Base-by-base conservation (phyloP, 1,140 invertebrate species). In the Tyrophagus putrescentiae region DNA sequence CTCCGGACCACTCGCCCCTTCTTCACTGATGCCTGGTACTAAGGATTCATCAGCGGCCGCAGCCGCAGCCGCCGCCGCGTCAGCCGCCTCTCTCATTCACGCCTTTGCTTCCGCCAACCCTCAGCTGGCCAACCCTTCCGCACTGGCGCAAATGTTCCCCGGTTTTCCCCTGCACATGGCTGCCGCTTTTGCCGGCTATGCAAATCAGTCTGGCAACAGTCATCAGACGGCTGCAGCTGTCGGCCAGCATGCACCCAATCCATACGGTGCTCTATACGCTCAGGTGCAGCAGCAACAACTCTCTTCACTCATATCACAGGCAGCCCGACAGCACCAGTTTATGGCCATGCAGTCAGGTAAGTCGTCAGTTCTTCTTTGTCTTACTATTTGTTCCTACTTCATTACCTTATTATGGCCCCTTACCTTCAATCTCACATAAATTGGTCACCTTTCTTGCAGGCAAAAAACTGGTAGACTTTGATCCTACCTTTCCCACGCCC, bases 101-200 rank as follows among this genome's bases (percentile, higher is more conserved):
- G 52, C 52, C 18, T 27, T 54, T 27, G 52, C 52, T 27, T 9
- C 3, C 31, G 25, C 13, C 1, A 54, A 28, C 25, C 31, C 13
- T 27, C 13, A 16, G 3, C n/a, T 11, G 7, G 7, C 50, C 29
- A 53, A 7, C 6, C 18, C 50, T 6, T 6, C 50, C 11, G 25
- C 52, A 54, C 25, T 54, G 27, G 52, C 52, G 21, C 52, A 54
- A 54, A 29, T 54, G 28, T 54, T 54, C 39, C 52, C 52, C 13
- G 52, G 52, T n/a, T 27, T 13, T 33, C 25, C 25, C 32, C 25
- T 54, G n/a, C 52, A 54, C 25, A 27, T 54, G 13, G 52, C 52
- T 1, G 52, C 52, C 3, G 52, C 52, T 9, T 31, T 34, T 13
- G 25, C 28, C 25, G 52, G 13, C 39, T 13, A 7, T 31, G 13